Base-by-base conservation (phyloP, 2,797 vertebrate species). In the Tinamus major region DNA sequence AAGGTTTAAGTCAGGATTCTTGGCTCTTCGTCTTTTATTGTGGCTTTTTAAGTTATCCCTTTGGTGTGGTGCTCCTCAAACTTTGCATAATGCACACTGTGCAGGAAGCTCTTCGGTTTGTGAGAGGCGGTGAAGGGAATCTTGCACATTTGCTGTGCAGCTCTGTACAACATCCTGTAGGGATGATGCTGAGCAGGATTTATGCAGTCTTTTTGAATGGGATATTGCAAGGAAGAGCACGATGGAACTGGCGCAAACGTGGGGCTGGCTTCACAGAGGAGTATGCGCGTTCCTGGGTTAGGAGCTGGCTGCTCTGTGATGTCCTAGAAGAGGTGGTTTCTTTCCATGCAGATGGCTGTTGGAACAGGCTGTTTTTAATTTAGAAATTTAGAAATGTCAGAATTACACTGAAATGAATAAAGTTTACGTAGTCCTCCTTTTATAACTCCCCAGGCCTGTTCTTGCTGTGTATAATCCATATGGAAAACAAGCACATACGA, bases 381-480 rank as follows among this genome's bases (percentile, higher is more conserved):
- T 92, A 82, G 48, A 87, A 94, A 71, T 79, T 86, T 92, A 82
- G 48, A 87, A 94, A 91, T 85, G 44, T 68, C 44, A 87, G 78
- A 94, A 89, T 90, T 90, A 79, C 44, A 79, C 75, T 89, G 70
- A 91, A 92, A 91, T 85, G 41, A 93, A 86, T 67, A 74, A 89
- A 95, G 67, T 95, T 91, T 67, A 85, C 87, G 59, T 80, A 91
- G 84, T 78, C 12, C 2, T 88, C 31, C 76, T 96, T 91, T 91
- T 49, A 92, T 89, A 93, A 62, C 18, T 95, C 64, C 85, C 83
- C 48, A 84, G 77, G 85, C 92, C 82, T 91, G 53, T 77, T 79
- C 79, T 89, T 92, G 91, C 95, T 89, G 88, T 61, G 82, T 79
- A 31, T 59, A 86, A 87, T 94, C 74, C 76, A 31, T 61, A 74